Percentiles rank a stretch among this genome's conserved stretches.
Conservation (phyloP, 53 echinoderm and acorn worm species). For the Henricia sp. region DNA sequence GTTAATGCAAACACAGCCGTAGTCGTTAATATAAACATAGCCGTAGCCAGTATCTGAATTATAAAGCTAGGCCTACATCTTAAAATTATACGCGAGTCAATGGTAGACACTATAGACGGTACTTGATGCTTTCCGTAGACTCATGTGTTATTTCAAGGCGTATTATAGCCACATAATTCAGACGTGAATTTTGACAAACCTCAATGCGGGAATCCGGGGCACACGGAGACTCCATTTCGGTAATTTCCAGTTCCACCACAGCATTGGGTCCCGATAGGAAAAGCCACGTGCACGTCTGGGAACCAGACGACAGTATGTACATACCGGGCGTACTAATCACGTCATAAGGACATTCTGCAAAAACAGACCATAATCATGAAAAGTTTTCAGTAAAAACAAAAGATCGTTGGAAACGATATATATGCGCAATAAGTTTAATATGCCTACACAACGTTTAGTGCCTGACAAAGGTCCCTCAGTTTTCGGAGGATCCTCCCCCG, state of each 20-base stretch:
- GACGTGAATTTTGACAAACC: too few relatives aligned
- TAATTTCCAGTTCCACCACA: constrained; percentile 78
- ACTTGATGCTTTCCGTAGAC: too few relatives aligned
- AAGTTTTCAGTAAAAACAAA: not conserved
- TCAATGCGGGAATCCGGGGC: constrained; percentile 57
- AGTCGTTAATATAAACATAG: too few relatives aligned
- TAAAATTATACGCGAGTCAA: too few relatives aligned
- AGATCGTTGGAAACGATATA: not conserved
- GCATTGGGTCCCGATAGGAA: constrained; percentile 71
- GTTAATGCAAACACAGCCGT: too few relatives aligned
- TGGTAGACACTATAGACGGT: too few relatives aligned
- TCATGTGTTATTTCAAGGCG: too few relatives aligned
- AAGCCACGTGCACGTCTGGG: constrained; percentile 48
- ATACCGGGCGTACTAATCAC: constrained; percentile 65
- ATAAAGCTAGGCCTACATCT: too few relatives aligned
- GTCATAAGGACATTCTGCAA: constrained; percentile 57
- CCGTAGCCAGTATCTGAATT: too few relatives aligned
- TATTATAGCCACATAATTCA: too few relatives aligned
- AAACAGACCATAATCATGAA: not conserved
- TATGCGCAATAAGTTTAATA: not conserved
- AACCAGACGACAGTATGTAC: constrained; percentile 67
- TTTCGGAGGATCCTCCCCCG: too few relatives aligned
- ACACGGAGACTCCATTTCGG: constrained; percentile 69
- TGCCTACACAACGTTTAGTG: not conserved
- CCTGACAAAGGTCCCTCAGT: too few relatives aligned